These are phyloP conservation scores for Seriola rivoliana DNA, from an alignment of 2,113 vertebrate genomes.

Conservation along the genomic window DNA sequence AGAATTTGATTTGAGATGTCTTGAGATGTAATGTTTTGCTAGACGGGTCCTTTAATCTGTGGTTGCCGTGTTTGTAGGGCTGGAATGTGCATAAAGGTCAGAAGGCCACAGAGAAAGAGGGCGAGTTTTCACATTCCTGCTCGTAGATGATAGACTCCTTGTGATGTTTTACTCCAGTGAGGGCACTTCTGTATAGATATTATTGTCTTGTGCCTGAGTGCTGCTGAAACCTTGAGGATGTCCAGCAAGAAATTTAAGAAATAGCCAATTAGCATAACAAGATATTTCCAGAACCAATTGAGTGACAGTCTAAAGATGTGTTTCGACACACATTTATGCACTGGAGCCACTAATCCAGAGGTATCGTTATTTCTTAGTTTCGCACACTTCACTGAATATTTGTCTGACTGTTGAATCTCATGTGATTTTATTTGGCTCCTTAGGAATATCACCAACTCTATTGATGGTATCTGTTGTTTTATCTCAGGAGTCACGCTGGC, in stretches of 20 bases:
- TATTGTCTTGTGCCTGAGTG: background rate
- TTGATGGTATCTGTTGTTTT: conserved; percentile 48
- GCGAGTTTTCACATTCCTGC: conserved; percentile 54
- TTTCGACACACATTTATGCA: background rate
- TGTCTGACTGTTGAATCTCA: conserved; percentile 38
- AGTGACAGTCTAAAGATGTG: background rate
- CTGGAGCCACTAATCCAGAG: background rate
- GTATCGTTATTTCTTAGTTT: conserved; percentile 5
- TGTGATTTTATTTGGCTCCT: conserved; percentile 42
- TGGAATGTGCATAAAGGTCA: conserved; percentile 55
- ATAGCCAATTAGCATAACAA: background rate
- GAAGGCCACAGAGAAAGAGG: background rate
- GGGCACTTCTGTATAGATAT: background rate
- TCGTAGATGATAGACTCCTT: conserved; percentile 18
- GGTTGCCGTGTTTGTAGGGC: background rate
- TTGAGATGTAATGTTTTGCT: conserved; percentile 46
- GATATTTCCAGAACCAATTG: background rate
- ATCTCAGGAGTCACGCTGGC: conserved; percentile 45
- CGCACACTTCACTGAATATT: conserved; percentile 4
- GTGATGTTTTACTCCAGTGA: conserved; percentile 8
- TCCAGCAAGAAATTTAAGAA: background rate
- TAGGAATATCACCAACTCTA: conserved; percentile 8
- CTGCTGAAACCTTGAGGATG: background rate
- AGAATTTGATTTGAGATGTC: conserved; percentile 27
- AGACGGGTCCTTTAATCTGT: conserved; percentile 42